Evolutionary conservation across 2,888 invertebrate species (phyloP), one percentile per base, ranked within the genome.

Genomic region (Acleris sparsana): DNA sequence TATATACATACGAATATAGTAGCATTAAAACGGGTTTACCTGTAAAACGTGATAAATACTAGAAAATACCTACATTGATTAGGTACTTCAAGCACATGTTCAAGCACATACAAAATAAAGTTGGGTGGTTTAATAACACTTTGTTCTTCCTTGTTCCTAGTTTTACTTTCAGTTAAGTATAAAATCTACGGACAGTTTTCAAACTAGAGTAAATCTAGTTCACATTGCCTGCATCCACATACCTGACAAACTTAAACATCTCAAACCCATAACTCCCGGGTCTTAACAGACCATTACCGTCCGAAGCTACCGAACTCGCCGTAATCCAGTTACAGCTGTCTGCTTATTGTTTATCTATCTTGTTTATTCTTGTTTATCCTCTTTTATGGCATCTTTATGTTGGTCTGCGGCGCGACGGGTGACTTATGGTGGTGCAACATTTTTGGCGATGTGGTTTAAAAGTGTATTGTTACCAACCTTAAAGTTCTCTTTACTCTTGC

Each of bases 301-400:
- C 25, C 18, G 20, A 17, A 52, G 58, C 39, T 25, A n/a, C 17
- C 44, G 51, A 56, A 63, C 55, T 60, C 44, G 44, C 11, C 48
- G 56, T 51, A 39, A 65, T 51, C 49, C 44, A 5, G 51, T 44
- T 17, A 44, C 20, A 18, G 53, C 53, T 48, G 59, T 53, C 16
- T 55, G 53, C 53, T 59, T 64, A 64, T 60, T 53, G 43, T 64
- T 64, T 64, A 49, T 64, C 29, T 61, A 53, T 55, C 29, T 49
- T 63, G 59, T 55, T 56, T 61, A 39, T 20, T 39, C 39, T 44
- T 29, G 51, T 48, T 55, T 29, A 44, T 46, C 52, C 13, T 43
- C 33, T 22, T 65, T 65, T 65, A 61, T 56, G 20, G 39, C 49
- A 39, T 56, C 43, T 63, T 56, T 29, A 51, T 57, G 46, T 46